phyloP scores from a whole-genome alignment of 2,888 invertebrate genomes.

The Clanis bilineata region DNA sequence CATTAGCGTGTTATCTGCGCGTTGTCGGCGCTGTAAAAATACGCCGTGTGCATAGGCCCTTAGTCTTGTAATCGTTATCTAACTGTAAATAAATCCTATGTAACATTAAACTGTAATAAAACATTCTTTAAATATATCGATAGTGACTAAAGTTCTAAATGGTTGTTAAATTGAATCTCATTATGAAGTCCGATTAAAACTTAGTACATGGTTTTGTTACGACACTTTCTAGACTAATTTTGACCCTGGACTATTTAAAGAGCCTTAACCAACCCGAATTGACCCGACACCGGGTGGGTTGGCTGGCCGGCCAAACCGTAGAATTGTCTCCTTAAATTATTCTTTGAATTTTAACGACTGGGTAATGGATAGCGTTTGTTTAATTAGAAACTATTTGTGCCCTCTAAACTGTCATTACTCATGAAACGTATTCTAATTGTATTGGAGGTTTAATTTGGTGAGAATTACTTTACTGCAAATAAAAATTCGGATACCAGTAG shows the following conservation, averaged over 20 bases:
- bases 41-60: too few species aligned
- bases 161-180: neutral
- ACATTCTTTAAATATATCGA: neutral
- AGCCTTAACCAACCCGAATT: neutral
- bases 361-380: neutral
- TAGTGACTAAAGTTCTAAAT: neutral
- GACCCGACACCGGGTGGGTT: neutral
- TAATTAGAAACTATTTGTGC: neutral
- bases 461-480: neutral
- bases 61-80: too few species aligned
- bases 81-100: too few species aligned
- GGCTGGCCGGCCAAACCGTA: neutral
- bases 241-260: neutral
- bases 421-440: neutral
- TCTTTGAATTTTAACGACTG: neutral
- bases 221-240: neutral
- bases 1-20: too few species aligned
- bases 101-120: too few species aligned
- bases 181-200: neutral
- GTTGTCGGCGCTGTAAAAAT: too few species aligned
- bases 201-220: neutral
- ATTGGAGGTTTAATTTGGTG: neutral
- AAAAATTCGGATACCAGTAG: too few species aligned
- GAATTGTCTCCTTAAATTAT: slow-evolving; percentile 10
- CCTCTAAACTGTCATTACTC: neutral